Evolutionary conservation across 1,140 invertebrate species (phyloP), one percentile per base, ranked within the genome.

Genomic region (Bombus superbus): DNA sequence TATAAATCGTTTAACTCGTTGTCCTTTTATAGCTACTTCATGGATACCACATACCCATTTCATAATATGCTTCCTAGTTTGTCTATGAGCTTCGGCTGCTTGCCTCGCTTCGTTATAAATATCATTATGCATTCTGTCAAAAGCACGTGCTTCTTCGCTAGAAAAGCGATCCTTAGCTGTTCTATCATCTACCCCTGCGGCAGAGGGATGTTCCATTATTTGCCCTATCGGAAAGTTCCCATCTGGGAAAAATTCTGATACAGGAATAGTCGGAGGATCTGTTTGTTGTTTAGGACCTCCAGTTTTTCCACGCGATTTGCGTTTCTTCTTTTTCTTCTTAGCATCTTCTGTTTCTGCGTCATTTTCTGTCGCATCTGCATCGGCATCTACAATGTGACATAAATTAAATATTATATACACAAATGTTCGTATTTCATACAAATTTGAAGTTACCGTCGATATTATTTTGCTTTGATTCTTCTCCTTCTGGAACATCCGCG

Each of bases 81-180:
- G 98, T 95, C 99, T 97, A 95, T 99, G 99, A 77, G 98, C 99
- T 95, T 99, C 99, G 47, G 99, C 99, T 40, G 99, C 99, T 88
- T 98, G 97, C 88, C 99, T 96, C 53, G 99, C 97, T 95, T 99
- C 99, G 93, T 98, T 98, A 93, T 99, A 99, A 89, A 99, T 97
- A 91, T 99, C 98, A 94, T 97, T 97, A 86, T 98, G 97, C 95
- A 97, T 96, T 93, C 97, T 95, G 93, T 98, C 98, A 28, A 98
- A 93, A 9, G 97, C 97, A 92, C 97, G 97, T 91, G 99, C 99
- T 93, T 99, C 99, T 94, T 99, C 99, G 92, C 97, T 98, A 1
- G 97, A 97, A 90, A 98, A 98, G 57, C 99, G 96, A 92, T 99
- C 97, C 91, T 97, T 98, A 3, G 98, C 98, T 72, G 97, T 98